Conservation (phyloP, 2,113 vertebrate genomes). For the Lagopus leucura region DNA sequence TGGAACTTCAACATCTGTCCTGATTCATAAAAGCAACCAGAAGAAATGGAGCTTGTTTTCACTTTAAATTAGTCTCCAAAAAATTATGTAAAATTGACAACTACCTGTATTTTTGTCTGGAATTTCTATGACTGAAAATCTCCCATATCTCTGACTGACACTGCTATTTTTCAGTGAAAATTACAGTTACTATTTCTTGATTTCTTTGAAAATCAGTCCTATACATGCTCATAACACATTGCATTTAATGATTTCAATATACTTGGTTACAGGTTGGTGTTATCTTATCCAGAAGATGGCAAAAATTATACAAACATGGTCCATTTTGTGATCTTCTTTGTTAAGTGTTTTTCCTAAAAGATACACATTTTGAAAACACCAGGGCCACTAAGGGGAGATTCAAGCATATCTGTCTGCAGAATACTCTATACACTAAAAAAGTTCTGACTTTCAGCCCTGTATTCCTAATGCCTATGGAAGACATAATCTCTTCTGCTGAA, state of each 20-base stretch:
- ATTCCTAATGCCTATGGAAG: not conserved
- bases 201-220: not conserved
- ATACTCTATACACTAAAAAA: not conserved
- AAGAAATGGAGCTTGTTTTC: not conserved
- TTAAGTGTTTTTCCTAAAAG: not conserved
- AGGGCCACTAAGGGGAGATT: not conserved
- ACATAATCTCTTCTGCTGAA: not conserved
- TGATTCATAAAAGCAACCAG: not conserved
- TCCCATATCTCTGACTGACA: not conserved
- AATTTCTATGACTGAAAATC: not conserved
- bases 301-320: not conserved
- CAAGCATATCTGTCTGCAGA: not conserved
- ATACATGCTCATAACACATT: not conserved
- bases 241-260: not conserved
- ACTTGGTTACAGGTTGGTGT: not conserved
- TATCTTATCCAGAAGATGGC: not conserved
- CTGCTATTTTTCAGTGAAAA: not conserved
- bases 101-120: not conserved
- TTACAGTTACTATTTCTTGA: not conserved
- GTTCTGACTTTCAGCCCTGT: not conserved
- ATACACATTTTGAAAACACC: not conserved
- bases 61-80: not conserved
- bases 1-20: not conserved
- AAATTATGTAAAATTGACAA: not conserved
- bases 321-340: not conserved